A percentile compares a stretch with the other conserved stretches of the same genome.
phyloP scores from a whole-genome alignment of 2,888 invertebrate genomes.

The Cordilura impudica region DNA sequence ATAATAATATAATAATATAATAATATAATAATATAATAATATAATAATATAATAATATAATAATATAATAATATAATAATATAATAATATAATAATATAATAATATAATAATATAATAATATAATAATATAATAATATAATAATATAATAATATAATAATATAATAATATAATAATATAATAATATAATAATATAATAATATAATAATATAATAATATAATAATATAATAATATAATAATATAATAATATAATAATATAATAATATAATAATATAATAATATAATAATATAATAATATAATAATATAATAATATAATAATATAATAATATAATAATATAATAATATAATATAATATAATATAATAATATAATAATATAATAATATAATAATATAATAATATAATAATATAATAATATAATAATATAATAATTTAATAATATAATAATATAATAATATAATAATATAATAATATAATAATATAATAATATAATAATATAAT shows the following conservation, averaged over 20 bases:
- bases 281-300: no score
- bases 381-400: no score
- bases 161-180: background rate
- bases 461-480: no score
- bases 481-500: no score
- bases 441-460: no score
- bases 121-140: background rate
- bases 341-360: no score
- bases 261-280: background rate
- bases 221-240: background rate
- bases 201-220: background rate
- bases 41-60: background rate
- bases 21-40: background rate
- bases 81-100: background rate
- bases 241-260: background rate
- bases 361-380: no score
- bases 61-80: background rate
- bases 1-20: background rate
- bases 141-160: background rate
- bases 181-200: background rate
- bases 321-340: no score
- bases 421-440: no score
- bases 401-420: no score
- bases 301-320: no score
- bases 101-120: background rate